Evolutionary conservation across 2,797 vertebrate genomes (phyloP), one percentile per base, ranked within the genome.

Genomic region (Ceyx erithaca): DNA sequence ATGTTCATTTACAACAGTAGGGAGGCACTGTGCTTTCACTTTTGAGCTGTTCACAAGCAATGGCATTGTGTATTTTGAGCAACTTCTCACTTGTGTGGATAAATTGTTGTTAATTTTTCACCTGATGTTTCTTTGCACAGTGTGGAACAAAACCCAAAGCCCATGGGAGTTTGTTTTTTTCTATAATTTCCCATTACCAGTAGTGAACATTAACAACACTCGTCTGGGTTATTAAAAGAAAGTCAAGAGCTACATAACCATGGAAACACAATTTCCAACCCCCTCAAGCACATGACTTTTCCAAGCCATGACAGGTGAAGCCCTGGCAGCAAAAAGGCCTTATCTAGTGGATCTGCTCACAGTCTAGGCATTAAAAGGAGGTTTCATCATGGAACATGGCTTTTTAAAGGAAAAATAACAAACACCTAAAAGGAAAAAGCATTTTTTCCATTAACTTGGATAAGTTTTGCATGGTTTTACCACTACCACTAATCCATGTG

Each of bases 151-250:
- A 83, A 91, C 46, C 14, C 25, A 77, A 72, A 91, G 19, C 68
- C 43, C 49, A 67, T 35, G 64, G 31, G 81, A 82, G 43, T 12
- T 7, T 52, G 51, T 64, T 87, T 64, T 84, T 10, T 67, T 26
- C 26, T 80, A 8, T 72, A 62, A 85, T 35, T 82, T 90, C 35
- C 62, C 49, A 80, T 82, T 90, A 91, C 71, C 66, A 69, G 31
- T 59, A 80, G 16, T 48, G 87, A 95, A 90, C 75, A 89, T 84
- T 83, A 92, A 87, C n/a, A 90, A 77, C 64, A 91, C 80, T 87
- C 78, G 91, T 95, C 91, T 92, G 78, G 26, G 54, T 86, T 96
- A 95, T 90, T 93, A 94, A 93, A 95, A 93, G 90, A 87, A 91
- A 91, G 83, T 82, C 5, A 6, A 80, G 90, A 94, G 84, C 46